Evolutionary conservation across 2,797 vertebrate species (phyloP).

Genomic region (Hipposideros larvatus): DNA sequence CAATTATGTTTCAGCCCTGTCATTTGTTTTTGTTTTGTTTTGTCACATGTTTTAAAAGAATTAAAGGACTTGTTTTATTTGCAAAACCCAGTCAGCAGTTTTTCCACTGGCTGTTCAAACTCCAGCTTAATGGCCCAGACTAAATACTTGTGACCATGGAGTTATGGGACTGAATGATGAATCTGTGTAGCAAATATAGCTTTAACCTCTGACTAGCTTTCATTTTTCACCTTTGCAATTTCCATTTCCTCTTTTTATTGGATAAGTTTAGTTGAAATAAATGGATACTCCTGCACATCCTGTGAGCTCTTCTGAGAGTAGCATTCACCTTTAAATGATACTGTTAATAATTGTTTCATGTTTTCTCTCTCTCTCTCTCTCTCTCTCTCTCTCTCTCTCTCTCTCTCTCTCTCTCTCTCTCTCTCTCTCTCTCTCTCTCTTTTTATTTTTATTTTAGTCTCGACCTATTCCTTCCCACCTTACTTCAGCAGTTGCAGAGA

Average conservation of each 20-base stretch:
- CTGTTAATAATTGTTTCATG: constrained; percentile 86
- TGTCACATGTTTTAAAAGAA: constrained; percentile 80
- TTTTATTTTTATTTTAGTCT: constrained; percentile 86
- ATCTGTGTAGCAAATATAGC: constrained; percentile 80
- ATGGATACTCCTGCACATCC: constrained; percentile 76
- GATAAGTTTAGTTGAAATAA: constrained; percentile 86
- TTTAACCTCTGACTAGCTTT: constrained; percentile 87
- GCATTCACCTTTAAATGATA: constrained; percentile 60
- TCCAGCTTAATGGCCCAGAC: constrained; percentile 80
- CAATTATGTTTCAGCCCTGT: constrained; percentile 83
- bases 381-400: constrained; percentile 56
- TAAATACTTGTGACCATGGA: constrained; percentile 79
- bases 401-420: constrained; percentile 82
- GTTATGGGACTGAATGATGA: constrained; percentile 77
- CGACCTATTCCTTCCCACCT: constrained; percentile 93
- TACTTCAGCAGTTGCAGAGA: constrained; percentile 93
- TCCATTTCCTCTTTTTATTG: constrained; percentile 88
- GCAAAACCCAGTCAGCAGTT: constrained; percentile 81
- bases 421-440: constrained; percentile 83
- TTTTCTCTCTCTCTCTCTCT: constrained; percentile 85
- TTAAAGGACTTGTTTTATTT: constrained; percentile 83
- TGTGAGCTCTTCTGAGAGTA: constrained; percentile 73
- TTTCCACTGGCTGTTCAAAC: constrained; percentile 82
- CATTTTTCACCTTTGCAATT: constrained; percentile 89
- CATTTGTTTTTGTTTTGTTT: constrained; percentile 79